Evolutionary conservation across 2,888 invertebrate species (phyloP).

Genomic region (Thyatira batis): DNA sequence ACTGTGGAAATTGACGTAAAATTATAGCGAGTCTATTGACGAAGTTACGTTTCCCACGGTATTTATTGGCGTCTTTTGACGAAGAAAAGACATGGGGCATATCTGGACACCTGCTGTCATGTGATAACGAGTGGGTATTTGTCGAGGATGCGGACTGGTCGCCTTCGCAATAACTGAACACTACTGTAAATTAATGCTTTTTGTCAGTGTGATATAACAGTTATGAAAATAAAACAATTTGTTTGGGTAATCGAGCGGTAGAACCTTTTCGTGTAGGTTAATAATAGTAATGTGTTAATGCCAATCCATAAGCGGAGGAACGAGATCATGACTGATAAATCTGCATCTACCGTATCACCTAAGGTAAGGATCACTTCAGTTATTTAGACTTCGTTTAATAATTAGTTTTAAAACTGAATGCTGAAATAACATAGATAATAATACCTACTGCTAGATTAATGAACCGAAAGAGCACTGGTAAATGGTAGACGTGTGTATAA

Average conservation of each 20-base stretch:
- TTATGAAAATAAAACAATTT: slow-evolving; percentile 28
- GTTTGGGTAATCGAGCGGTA: slow-evolving; percentile 22
- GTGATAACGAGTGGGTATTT: slow-evolving; percentile 45
- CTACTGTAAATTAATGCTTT: background rate
- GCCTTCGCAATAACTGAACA: slow-evolving; percentile 6
- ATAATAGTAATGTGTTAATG: background rate
- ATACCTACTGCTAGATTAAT: too few species aligned
- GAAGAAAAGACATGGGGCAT: slow-evolving; percentile 41
- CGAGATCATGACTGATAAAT: background rate
- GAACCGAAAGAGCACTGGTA: too few species aligned
- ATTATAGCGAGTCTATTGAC: background rate
- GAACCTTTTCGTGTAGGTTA: slow-evolving; percentile 1
- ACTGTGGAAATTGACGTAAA: background rate
- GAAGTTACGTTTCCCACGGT: slow-evolving; percentile 13
- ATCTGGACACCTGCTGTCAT: slow-evolving; percentile 50
- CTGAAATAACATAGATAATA: too few species aligned
- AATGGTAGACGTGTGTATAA: too few species aligned
- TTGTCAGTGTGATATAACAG: slow-evolving; percentile 11
- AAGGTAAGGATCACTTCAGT: background rate
- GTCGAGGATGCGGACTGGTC: slow-evolving; percentile 32
- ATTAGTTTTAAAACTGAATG: too few species aligned
- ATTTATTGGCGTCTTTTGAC: slow-evolving; percentile 30
- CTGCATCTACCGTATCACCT: background rate
- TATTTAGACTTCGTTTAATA: too few species aligned
- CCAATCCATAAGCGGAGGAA: background rate